Base-by-base conservation (phyloP, 1,140 invertebrate genomes). In the Tribolium madens region DNA sequence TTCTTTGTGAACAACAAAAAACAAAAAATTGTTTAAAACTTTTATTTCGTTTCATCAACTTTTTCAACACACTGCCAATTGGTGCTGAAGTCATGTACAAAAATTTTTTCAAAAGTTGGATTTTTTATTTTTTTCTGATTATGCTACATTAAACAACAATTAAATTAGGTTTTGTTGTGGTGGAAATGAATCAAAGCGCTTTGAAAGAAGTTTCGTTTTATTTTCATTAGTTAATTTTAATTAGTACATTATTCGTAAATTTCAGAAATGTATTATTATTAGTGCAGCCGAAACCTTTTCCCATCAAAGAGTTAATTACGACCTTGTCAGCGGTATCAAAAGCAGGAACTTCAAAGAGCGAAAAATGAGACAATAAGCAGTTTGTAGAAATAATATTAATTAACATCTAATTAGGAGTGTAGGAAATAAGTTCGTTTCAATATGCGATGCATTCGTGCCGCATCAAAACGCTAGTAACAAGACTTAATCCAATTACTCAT, bases 401-500 rank as follows among this genome's bases (percentile, higher is more conserved):
- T 42, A 42, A 42, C 36, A 42, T 42, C 36, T 42, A 42, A 42
- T 42, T 42, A 42, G n/a, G n/a, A n/a, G 33, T 36, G 10, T 36
- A 36, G 33, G n/a, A 42, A 42, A 42, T 42, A 42, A 42, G 5
- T 26, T 26, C 21, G 21, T 2, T 26, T 26, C 21, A 26, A 26
- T 26, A 26, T 4, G 21, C 21, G 21, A 64, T 64, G 57, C 57
- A 33, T 64, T 33, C 57, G 57, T 64, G 57, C 26, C 26, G 52
- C 52, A n/a, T 14, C 57, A n/a, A 12, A 31, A 33, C 52, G 52
- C 7, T 21, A 21, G 33, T 71, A 47, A 52, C 70, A 72, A 33
- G 64, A 76, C 15, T 31, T 81, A 79, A 81, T 81, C 76, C 80
- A 81, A 81, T 81, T 81, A 81, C 73, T 79, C 76, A 81, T 79